Evolutionary conservation across 2,888 invertebrate genomes (phyloP), one percentile per base, ranked within the genome.

Genomic region (Oeneis ivallda): DNA sequence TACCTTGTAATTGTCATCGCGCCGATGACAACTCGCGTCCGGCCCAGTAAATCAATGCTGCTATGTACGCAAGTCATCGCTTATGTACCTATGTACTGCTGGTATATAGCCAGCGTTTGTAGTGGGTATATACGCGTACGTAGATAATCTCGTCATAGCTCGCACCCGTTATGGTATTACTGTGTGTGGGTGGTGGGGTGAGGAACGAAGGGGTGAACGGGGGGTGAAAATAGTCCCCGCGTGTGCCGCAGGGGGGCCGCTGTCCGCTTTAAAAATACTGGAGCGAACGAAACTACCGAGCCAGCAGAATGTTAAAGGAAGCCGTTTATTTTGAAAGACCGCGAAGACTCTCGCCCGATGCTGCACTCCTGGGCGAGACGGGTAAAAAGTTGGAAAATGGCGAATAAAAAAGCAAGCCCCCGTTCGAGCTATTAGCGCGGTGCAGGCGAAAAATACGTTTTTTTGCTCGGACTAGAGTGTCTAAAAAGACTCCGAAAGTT

Each of bases 131-230:
- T 85, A 85, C 84, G 82, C 85, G 85, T 87, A 87, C 82, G 88
- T 87, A 88, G 84, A 92, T 92, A 91, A 92, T 92, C 91, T 90
- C 91, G 89, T 91, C 90, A 91, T 91, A 91, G 89, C 88, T 85
- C 85, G 86, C 89, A 83, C 90, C 91, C 89, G 90, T 89, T 91
- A 92, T 92, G 91, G 90, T 87, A 91, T 91, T 87, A 90, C 89
- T 86, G 89, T 85, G 86, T 86, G 84, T 80, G 84, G 84, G 84
- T 76, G 81, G 78, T 72, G 75, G 75, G 76, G 79, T 77, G 76
- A 71, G 71, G 67, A 73, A 73, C 67, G 65, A 65, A 65, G 70
- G 65, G 73, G 76, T 71, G 70, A 39, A 52, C 13, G 66, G 64
- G 66, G 73, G 75, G 72, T 69, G 70, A 63, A 66, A 60, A 71